phyloP scores from a whole-genome alignment of 2,888 invertebrate genomes.

The Agonopterix arenella region DNA sequence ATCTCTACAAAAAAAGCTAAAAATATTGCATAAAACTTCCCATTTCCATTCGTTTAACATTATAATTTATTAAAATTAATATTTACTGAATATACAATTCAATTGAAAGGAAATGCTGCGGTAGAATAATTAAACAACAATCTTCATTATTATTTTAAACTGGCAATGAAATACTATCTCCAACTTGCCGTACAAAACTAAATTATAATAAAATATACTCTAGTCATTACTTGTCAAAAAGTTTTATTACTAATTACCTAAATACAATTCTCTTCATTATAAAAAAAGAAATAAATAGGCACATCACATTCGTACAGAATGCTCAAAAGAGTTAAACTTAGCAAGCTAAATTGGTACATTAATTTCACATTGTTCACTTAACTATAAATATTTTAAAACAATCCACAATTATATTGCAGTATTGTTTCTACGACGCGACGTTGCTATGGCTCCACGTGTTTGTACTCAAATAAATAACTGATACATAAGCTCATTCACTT shows the following conservation, averaged over 20 bases:
- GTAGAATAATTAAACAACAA: conserved; percentile 22
- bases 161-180: conserved; percentile 28
- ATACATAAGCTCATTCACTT: not conserved
- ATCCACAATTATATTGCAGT: conserved; percentile 64
- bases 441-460: conserved; percentile 59
- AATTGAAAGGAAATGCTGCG: conserved; percentile 32
- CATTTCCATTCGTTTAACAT: conserved; percentile 31
- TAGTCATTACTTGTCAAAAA: conserved; percentile 57
- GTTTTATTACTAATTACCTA: conserved; percentile 42
- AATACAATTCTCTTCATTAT: conserved; percentile 53
- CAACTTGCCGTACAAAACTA: conserved; percentile 29
- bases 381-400: conserved; percentile 42
- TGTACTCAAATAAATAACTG: conserved; percentile 13
- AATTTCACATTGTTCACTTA: conserved; percentile 48
- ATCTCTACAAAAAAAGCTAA: conserved; percentile 35
- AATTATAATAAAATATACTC: conserved; percentile 40
- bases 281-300: conserved; percentile 70
- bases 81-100: conserved; percentile 65
- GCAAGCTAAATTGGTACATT: conserved; percentile 45
- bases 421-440: conserved; percentile 45
- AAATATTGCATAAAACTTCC: conserved; percentile 58
- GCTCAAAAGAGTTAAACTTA: conserved; percentile 47
- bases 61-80: conserved; percentile 52
- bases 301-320: conserved; percentile 64
- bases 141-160: conserved; percentile 19